Evolutionary conservation across 2,888 invertebrate genomes (phyloP).

Genomic region (Globia sparganii): DNA sequence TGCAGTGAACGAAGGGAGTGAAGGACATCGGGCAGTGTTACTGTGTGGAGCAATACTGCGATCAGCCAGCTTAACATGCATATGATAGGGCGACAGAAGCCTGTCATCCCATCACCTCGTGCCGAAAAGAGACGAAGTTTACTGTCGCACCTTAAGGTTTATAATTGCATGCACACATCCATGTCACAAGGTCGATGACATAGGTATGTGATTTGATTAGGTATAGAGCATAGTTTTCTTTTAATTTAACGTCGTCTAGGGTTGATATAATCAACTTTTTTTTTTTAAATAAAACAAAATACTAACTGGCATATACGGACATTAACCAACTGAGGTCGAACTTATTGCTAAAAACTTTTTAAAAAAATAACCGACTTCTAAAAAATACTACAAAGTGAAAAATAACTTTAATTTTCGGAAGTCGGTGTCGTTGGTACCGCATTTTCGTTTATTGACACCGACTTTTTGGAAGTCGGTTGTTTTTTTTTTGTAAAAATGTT

Average conservation of each 20-base stretch:
- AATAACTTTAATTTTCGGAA: too few relatives aligned
- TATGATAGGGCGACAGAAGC: neutral
- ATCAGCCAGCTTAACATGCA: slow-evolving; percentile 37
- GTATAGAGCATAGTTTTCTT: neutral
- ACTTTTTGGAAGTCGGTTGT: too few relatives aligned
- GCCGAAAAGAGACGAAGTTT: neutral
- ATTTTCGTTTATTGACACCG: too few relatives aligned
- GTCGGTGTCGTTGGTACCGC: too few relatives aligned
- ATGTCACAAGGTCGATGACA: neutral
- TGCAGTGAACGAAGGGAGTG: slow-evolving; percentile 54
- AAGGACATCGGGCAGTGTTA: slow-evolving; percentile 65
- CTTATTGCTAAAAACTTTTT: too few relatives aligned
- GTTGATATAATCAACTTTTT: neutral
- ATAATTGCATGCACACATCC: neutral
- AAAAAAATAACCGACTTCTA: too few relatives aligned
- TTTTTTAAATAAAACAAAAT: too few relatives aligned
- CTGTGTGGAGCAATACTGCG: slow-evolving; percentile 72
- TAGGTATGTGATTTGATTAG: neutral
- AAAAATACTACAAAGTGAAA: too few relatives aligned
- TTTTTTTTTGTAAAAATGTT: too few relatives aligned
- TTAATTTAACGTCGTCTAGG: neutral
- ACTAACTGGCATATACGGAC: neutral
- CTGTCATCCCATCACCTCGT: neutral
- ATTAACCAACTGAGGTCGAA: neutral
- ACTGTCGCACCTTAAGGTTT: neutral